Base-by-base conservation (phyloP, 2,888 invertebrate species). In the Drosophila prolongata region DNA sequence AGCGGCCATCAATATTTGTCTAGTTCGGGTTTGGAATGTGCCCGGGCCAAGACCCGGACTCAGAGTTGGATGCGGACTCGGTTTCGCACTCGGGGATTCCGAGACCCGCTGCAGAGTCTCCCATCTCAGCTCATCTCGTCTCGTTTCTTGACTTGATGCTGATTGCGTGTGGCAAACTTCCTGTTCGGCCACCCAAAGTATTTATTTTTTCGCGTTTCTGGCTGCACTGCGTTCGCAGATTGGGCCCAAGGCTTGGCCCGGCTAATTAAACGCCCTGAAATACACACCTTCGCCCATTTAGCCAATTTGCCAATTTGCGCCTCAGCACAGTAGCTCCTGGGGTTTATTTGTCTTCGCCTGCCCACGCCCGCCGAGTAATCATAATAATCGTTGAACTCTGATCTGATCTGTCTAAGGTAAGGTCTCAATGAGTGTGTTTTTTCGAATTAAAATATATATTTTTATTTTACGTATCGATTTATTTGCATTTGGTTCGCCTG, bases 1-100 rank as follows among this genome's bases (percentile, higher is more conserved):
- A 88, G 89, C 87, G 78, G 84, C 89, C 89, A 88, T 88, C 88
- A 88, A 88, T 88, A 89, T 89, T 88, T 89, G 89, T 88, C 88
- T 87, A 83, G 87, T 88, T 87, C 79, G 86, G 75, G 86, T 56
- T 53, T 82, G 84, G 88, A 87, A 88, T 84, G 88, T 70, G 82
- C 80, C 86, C 81, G 65, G 66, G 55, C 73, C 74, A 50, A 69
- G 77, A 72, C 65, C 61, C 64, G 76, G 78, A 83, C 84, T 80
- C 46, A 38, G 58, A 54, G 19, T 43, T 42, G 53, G 54, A 72
- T 47, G 50, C 35, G 61, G 67, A 77, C 69, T 77, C 58, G 38
- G 70, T 59, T 64, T 79, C 49, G 40, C 60, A 56, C 56, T 57
- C 50, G 62, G 60, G 42, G 61, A 62, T 43, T 47, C 61, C 47